Base-by-base conservation (phyloP, 2,113 vertebrate species). In the Laticauda laticaudata region DNA sequence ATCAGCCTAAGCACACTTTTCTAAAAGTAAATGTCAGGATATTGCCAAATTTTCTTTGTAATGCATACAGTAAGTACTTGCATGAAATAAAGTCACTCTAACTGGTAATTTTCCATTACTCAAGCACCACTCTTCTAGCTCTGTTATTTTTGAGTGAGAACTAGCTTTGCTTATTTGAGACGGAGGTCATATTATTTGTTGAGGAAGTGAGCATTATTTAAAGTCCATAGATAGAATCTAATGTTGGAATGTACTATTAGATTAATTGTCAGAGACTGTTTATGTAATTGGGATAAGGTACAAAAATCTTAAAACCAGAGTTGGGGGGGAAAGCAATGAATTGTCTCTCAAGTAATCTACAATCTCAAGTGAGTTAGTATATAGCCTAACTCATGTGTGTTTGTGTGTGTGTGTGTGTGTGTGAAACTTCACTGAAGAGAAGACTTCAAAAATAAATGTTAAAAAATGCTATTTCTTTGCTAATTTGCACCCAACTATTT, bases 161-260 rank as follows among this genome's bases (percentile, higher is more conserved):
- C 0, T 59, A 91, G 55, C 91, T 24, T 54, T 93, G 9, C 53
- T 15, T 59, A 5, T 59, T 96, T 92, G 95, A 87, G 48, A 95
- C 93, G 12, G 15, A 89, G 90, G 89, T 94, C 87, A 2, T 12
- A 5, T 92, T 0, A 90, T 93, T 93, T 94, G 88, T 92, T 92
- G 93, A 34, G 18, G 57, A 89, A 91, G 54, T 26, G 20, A 54
- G 20, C 18, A 91, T 92, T 18, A 92, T 94, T 92, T 93, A 94
- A 94, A 93, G 90, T 87, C 34, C 85, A 92, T 29, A 53, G 69
- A 91, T 90, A 91, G 6, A 11, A 88, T 92, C 91, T 94, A n/a
- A 2, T 91, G 45, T 5, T 12, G 3, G 3, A 93, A 39, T 15
- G 92, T 91, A 12, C 2, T 12, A 11, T 29, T 85, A 89, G 90